Conservation (phyloP, 2,113 vertebrate genomes). For the Sylvietta virens region DNA sequence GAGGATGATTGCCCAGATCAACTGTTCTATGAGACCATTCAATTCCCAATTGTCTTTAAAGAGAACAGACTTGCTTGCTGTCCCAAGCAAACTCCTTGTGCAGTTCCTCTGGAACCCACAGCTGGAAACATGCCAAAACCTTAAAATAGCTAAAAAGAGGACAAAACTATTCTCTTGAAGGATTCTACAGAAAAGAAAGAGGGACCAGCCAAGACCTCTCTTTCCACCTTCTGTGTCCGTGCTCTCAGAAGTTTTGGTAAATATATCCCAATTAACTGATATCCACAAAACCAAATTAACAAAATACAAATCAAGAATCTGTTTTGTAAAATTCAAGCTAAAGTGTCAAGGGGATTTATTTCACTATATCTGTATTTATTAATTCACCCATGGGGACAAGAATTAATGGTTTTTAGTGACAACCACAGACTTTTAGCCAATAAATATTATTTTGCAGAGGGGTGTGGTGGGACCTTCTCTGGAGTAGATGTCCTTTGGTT, state of each 20-base stretch:
- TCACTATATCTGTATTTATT: neutral
- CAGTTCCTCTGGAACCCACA: neutral
- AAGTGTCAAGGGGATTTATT: neutral
- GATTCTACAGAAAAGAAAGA: neutral
- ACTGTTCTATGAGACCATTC: neutral
- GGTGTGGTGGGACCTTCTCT: neutral
- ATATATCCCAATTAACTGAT: neutral
- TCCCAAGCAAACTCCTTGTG: neutral
- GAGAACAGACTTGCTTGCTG: neutral
- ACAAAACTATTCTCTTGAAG: neutral
- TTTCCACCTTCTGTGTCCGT: neutral
- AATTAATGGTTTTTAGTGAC: neutral
- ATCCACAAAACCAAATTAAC: neutral
- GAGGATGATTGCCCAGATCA: neutral
- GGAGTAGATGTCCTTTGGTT: neutral
- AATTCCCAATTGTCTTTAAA: neutral
- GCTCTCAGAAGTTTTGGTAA: neutral
- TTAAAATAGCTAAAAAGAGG: rapidly evolving
- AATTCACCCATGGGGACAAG: neutral
- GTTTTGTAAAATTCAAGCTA: neutral
- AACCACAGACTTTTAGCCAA: neutral
- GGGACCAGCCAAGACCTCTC: neutral
- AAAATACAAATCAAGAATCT: neutral
- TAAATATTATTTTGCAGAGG: neutral
- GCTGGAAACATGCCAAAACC: neutral